Percentiles rank a stretch among this genome's conserved stretches.
These are phyloP conservation scores for Hemibagrus guttatus DNA, from an alignment of 2,797 vertebrate genomes.

Conservation along the genomic window DNA sequence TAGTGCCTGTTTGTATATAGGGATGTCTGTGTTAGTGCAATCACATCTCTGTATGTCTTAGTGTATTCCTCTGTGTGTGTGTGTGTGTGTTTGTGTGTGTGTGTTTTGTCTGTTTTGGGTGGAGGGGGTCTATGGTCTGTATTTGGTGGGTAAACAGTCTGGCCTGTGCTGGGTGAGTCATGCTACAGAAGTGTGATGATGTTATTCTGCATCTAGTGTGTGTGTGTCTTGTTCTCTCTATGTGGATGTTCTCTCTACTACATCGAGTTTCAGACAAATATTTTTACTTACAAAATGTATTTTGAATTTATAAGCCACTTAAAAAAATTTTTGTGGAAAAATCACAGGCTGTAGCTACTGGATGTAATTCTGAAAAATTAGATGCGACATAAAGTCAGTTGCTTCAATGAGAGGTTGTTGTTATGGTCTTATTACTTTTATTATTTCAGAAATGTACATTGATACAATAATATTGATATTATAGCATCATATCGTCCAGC, in stretches of 20 bases:
- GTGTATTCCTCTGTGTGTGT: constrained; percentile 5
- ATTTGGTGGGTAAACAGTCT: constrained; percentile 51
- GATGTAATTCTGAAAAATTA: neutral
- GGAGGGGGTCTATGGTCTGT: constrained; percentile 29
- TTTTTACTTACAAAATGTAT: neutral
- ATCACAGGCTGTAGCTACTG: neutral
- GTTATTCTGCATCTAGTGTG: constrained; percentile 12
- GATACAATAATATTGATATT: neutral
- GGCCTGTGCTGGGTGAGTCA: constrained; percentile 38
- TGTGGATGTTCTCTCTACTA: neutral
- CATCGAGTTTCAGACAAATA: neutral
- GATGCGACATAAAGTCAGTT: neutral
- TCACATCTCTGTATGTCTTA: neutral
- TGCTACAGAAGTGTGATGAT: constrained; percentile 1
- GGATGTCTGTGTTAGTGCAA: constrained; percentile 24
- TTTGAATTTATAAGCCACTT: neutral
- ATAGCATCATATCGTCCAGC: neutral
- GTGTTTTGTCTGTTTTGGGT: constrained; percentile 25
- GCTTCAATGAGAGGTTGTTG: neutral
- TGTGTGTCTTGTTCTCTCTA: neutral
- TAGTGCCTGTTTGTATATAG: constrained; percentile 42
- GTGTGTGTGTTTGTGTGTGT: constrained; percentile 24
- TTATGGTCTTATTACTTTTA: neutral
- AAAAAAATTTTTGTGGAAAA: neutral
- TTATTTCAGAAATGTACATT: neutral